Percentiles rank a stretch among this genome's conserved stretches.
These are phyloP conservation scores for Contarinia nasturtii DNA, from an alignment of 1,140 invertebrate genomes.

Conservation along the genomic window DNA sequence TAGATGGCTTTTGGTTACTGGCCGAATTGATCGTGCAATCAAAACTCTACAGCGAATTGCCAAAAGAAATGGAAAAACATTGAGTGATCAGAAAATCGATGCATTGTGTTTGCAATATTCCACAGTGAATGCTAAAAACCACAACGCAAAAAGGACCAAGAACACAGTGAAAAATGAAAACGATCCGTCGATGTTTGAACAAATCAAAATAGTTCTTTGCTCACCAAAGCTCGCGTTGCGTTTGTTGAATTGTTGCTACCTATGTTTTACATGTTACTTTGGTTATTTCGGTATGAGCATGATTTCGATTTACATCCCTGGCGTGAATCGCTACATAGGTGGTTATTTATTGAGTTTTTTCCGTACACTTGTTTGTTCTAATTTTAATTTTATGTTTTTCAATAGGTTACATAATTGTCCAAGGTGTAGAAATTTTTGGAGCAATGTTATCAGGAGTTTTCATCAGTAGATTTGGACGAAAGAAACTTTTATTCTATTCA, in stretches of 20 bases:
- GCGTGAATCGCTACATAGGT: conserved; percentile 37
- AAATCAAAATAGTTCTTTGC: conserved; percentile 12
- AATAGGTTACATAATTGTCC: conserved; percentile 51
- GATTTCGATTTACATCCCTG: conserved; percentile 53
- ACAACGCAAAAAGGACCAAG: no score
- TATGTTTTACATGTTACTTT: conserved; percentile 47
- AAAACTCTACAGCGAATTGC: conserved; percentile 37
- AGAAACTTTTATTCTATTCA: conserved; percentile 31
- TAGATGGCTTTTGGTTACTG: conserved; percentile 53
- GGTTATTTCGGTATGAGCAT: conserved; percentile 67
- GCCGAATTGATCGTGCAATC: conserved; percentile 38
- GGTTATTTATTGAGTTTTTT: no score
- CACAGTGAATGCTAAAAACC: conserved; percentile 12
- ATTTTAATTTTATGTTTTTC: conserved; percentile 40
- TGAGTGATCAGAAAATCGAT: conserved; percentile 25
- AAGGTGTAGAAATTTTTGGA: conserved; percentile 48
- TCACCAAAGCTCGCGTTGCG: conserved; percentile 31
- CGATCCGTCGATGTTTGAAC: conserved; percentile 5
- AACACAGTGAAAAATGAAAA: conserved; percentile 5
- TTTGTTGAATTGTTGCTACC: conserved; percentile 40
- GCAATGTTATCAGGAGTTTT: conserved; percentile 41
- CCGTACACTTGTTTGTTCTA: no score
- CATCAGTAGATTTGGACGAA: conserved; percentile 42
- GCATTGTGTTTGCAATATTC: conserved; percentile 10
- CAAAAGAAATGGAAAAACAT: conserved; percentile 40